Percentiles rank a stretch among this genome's conserved stretches.
These are phyloP conservation scores for Sternotherus odoratus DNA, from an alignment of 2,797 vertebrate genomes.

Conservation along the genomic window DNA sequence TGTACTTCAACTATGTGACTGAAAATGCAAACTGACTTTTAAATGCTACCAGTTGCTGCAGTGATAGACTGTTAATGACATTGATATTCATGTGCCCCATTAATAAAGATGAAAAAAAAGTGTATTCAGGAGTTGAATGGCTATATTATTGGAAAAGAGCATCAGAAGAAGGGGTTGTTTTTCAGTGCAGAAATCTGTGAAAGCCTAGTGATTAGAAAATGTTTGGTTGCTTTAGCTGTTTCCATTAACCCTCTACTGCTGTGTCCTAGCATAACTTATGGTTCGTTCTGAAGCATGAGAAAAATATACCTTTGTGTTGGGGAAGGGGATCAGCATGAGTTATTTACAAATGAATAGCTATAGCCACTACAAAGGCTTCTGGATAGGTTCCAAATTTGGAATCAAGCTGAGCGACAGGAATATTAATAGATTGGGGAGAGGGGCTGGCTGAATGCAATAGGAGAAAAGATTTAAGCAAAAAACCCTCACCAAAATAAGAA, in stretches of 20 bases:
- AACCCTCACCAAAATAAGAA: constrained; percentile 1
- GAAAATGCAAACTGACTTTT: background rate
- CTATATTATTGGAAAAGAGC: background rate
- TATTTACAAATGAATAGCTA: background rate
- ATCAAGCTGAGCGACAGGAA: background rate
- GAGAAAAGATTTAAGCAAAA: background rate
- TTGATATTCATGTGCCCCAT: background rate
- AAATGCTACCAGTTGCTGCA: background rate
- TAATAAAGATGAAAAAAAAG: background rate
- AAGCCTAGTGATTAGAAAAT: background rate
- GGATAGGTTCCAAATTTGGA: background rate
- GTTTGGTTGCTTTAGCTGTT: background rate
- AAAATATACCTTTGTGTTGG: background rate
- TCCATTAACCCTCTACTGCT: background rate
- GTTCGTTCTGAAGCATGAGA: background rate
- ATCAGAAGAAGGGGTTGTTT: background rate
- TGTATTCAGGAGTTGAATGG: background rate
- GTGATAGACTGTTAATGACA: background rate
- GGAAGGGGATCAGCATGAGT: background rate
- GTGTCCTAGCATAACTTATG: background rate
- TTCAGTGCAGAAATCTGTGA: background rate
- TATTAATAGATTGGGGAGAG: background rate
- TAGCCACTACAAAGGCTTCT: background rate
- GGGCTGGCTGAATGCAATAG: background rate
- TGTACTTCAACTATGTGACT: background rate